A percentile compares a stretch with the other conserved stretches of the same genome.
Evolutionary conservation across 2,888 invertebrate species (phyloP).

Genomic region (Drosophila maculinotata): DNA sequence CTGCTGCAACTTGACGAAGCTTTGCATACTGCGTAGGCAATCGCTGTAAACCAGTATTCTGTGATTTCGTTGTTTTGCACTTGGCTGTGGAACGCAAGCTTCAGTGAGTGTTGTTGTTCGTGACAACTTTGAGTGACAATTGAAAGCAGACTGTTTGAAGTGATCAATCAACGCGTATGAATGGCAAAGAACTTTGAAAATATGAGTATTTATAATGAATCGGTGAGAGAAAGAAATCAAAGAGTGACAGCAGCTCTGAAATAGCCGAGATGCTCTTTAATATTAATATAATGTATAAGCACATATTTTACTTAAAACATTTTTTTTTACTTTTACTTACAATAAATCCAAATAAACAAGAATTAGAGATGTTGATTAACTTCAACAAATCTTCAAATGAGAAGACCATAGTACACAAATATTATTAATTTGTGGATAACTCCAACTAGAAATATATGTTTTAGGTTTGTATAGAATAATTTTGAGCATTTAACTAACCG

Average conservation of each 20-base stretch:
- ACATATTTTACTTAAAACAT: too few species aligned
- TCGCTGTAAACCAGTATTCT: constrained; percentile 27
- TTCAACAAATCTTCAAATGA: too few species aligned
- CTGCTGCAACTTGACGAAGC: constrained; percentile 48
- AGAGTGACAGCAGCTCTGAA: not conserved
- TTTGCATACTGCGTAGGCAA: constrained; percentile 19
- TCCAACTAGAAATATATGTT: too few species aligned
- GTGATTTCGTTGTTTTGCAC: constrained; percentile 4
- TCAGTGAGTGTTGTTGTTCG: not conserved
- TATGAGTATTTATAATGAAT: not conserved
- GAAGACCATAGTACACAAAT: too few species aligned
- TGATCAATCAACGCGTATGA: constrained; percentile 6
- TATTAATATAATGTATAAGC: not conserved
- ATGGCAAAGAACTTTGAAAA: not conserved
- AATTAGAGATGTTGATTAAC: too few species aligned
- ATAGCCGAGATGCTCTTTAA: not conserved
- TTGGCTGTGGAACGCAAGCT: constrained; percentile 53
- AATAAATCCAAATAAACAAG: too few species aligned
- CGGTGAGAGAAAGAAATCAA: not conserved
- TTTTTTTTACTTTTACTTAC: too few species aligned
- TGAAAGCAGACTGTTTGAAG: not conserved
- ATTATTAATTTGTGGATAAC: too few species aligned
- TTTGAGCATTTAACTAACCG: too few species aligned
- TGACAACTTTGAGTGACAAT: constrained; percentile 6
- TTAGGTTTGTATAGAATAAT: too few species aligned